Base-by-base conservation (phyloP, 2,113 vertebrate species). In the Regulus satrapa region DNA sequence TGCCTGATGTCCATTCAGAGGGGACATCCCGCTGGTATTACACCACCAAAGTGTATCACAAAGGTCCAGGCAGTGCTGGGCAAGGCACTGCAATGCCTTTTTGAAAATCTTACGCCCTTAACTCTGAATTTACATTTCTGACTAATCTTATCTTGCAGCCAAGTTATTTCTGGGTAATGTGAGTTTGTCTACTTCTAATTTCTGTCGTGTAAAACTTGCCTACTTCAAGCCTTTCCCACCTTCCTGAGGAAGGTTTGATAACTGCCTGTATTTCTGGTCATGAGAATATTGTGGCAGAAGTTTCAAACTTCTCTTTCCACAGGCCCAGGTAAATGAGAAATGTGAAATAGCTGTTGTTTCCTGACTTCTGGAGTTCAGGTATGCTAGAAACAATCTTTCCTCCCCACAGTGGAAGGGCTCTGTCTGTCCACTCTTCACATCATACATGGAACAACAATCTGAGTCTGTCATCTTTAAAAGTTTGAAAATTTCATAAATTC, bases 11-110 rank as follows among this genome's bases (percentile, higher is more conserved):
- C 29, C 15, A 4, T 75, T 51, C 68, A 63, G 21, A 3, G 0
- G n/a, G 43, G 14, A 48, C 2, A 1, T 52, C 24, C n/a, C 45
- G 18, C 45, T 67, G 68, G 8, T 9, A 62, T 78, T 79, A 41
- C 32, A 74, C 12, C 69, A 38, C 38, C 38, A 46, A 61, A 56
- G 52, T 34, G 2, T n/a, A 18, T 7, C 24, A 18, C 34, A 29
- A 43, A 32, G 8, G 20, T 62, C 41, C 61, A 40, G 19, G n/a
- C 0, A 0, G n/a, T 34, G 14, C 41, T 84, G 38, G 12, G 17
- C 29, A 46, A 49, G 34, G 16, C 18, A 12, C 15, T 3, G 5
- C 4, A 25, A 19, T 34, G 25, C 24, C 7, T 11, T 72, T 69
- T 74, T 5, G 40, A 68, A 85, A 78, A 48, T 41, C 36, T 64